phyloP scores from a whole-genome alignment of 2,113 vertebrate species.

The Ancistrus triradiatus region DNA sequence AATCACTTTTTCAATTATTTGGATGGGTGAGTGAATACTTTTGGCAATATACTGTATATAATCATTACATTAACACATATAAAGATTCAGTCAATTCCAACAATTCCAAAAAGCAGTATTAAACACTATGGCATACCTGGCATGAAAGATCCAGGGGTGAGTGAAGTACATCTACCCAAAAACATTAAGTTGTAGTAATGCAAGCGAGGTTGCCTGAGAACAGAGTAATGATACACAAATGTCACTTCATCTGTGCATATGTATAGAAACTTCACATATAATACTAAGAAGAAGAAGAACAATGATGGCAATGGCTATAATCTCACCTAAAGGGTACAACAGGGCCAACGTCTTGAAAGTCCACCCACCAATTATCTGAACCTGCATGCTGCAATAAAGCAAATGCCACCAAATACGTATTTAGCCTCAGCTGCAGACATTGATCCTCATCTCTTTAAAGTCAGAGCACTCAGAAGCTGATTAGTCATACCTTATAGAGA shows the following conservation, averaged over 20 bases:
- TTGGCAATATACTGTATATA: too few relatives aligned
- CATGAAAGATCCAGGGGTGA: slow-evolving; percentile 28
- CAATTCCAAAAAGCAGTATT: too few relatives aligned
- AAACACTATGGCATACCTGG: slow-evolving; percentile 41
- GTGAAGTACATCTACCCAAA: slow-evolving; percentile 56
- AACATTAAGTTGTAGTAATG: slow-evolving; percentile 38
- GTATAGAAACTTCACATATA: background rate
- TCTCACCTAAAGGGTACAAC: slow-evolving; percentile 55
- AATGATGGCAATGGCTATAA: background rate
- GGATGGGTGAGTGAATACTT: too few relatives aligned
- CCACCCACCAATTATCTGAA: slow-evolving; percentile 55
- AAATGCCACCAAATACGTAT: background rate
- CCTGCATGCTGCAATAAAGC: slow-evolving; percentile 16
- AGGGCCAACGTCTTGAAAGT: slow-evolving; percentile 40
- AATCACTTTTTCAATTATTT: too few relatives aligned
- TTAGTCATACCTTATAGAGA: slow-evolving; percentile 40
- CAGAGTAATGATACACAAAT: background rate
- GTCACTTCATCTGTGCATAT: background rate
- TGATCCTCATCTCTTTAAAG: background rate
- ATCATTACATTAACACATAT: too few relatives aligned
- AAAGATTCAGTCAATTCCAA: too few relatives aligned
- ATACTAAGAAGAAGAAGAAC: background rate
- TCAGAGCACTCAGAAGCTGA: background rate
- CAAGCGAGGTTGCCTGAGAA: slow-evolving; percentile 49
- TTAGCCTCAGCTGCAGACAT: background rate